phyloP scores from a whole-genome alignment of 2,797 vertebrate species.

The Dicrostonyx torquatus region DNA sequence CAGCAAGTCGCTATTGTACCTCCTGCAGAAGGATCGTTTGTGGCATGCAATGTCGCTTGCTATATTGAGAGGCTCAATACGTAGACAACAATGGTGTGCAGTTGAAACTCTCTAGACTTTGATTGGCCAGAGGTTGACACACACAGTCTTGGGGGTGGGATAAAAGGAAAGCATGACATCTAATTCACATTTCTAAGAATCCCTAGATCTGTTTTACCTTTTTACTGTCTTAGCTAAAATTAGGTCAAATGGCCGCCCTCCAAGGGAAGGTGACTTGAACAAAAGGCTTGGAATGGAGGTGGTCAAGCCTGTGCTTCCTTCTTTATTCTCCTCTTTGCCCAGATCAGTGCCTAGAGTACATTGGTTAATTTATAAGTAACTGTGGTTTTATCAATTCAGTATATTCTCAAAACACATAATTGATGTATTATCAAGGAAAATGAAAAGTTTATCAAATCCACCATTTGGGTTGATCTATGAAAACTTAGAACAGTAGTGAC shows the following conservation, averaged over 20 bases:
- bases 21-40: neutral
- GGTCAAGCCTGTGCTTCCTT: neutral
- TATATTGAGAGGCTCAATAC: neutral
- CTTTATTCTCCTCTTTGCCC: neutral
- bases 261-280: neutral
- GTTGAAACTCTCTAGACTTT: neutral
- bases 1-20: neutral
- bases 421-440: neutral
- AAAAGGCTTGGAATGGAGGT: neutral
- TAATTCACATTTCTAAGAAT: neutral
- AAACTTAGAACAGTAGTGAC: neutral
- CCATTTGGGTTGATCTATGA: neutral
- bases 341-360: neutral
- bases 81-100: neutral
- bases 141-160: neutral
- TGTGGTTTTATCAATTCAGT: neutral
- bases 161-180: neutral
- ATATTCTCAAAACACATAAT: neutral
- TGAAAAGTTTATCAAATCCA: neutral
- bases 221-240: neutral
- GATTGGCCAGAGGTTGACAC: neutral
- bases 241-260: neutral
- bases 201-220: neutral
- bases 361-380: neutral
- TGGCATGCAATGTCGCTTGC: neutral